A percentile compares a stretch with the other conserved stretches of the same genome.
These are phyloP conservation scores for Xestoiulus laeticollis DNA, from an alignment of 2,888 invertebrate species.

Conservation along the genomic window DNA sequence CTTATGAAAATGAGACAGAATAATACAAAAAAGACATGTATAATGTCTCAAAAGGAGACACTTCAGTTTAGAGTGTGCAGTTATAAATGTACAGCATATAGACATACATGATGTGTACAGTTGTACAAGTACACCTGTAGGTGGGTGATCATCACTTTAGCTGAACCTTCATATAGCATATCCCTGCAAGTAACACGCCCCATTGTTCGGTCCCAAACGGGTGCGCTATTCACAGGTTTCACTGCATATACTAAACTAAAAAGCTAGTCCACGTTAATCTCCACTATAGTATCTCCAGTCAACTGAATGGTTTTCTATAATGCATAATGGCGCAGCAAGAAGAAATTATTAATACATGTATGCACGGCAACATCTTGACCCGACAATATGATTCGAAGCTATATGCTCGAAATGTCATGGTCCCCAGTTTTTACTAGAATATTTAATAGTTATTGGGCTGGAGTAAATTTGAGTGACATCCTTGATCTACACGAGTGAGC, in stretches of 20 bases:
- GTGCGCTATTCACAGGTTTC: no score
- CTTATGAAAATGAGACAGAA: no score
- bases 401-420: not conserved
- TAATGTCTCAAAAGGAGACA: no score
- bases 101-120: no score
- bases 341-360: constrained; percentile 5
- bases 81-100: no score
- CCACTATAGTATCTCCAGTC: not conserved
- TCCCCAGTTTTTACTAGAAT: not conserved
- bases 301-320: not conserved
- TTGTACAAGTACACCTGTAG: no score
- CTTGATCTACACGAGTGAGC: constrained; percentile 27
- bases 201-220: no score
- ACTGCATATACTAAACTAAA: not conserved
- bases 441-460: constrained; percentile 29
- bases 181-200: no score
- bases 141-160: no score
- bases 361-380: constrained; percentile 32
- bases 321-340: not conserved
- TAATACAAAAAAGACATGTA: no score
- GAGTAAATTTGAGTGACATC: constrained; percentile 31
- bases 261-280: not conserved
- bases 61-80: no score
- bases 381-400: constrained; percentile 1
- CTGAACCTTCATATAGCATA: no score